Base-by-base conservation (phyloP, 2,113 vertebrate species). In the Apaloderma vittatum region DNA sequence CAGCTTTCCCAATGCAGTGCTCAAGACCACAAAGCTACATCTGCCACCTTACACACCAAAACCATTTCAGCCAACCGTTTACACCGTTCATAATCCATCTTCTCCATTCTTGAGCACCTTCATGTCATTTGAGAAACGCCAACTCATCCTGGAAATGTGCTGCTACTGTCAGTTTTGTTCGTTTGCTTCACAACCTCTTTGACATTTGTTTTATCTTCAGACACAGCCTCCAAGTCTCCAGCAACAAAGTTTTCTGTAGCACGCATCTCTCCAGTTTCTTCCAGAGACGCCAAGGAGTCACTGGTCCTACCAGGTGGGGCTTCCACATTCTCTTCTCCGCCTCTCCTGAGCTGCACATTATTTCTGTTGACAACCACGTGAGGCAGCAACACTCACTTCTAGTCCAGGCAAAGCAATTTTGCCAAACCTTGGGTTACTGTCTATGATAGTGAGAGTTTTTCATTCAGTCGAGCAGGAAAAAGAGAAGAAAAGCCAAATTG, bases 291-390 rank as follows among this genome's bases (percentile, higher is more conserved):
- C 4, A 51, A 63, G n/a, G 36, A 43, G 12, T 43, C 26, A 13
- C 16, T 32, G 5, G 16, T 14, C 7, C 59, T 67, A 46, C 16
- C 65, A 4, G 2, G 21, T 18, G 46, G 59, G 63, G 29, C 19
- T 66, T 65, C 46, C 40, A 62, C 1, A 0, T 29, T 46, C 49
- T 21, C 61, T n/a, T 30, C 29, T 71, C 51, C 61, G n/a, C 55
- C 43, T 63, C 78, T 74, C 73, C 34, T 9, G 26, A 24, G 32
- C 45, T 13, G 5, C 68, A 23, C 3, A 0, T 17, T 43, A 18
- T 66, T 61, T 81, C 52, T 36, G 1, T 10, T 0, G 1, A 22
- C 34, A 45, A 19, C 36, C 21, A 43, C 3, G 0, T 11, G 30
- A 78, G 59, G 51, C 36, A 52, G 61, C 6, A 51, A n/a, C n/a